Base-by-base conservation (phyloP, 2,797 vertebrate genomes). In the Melanotaenia pygmaea region DNA sequence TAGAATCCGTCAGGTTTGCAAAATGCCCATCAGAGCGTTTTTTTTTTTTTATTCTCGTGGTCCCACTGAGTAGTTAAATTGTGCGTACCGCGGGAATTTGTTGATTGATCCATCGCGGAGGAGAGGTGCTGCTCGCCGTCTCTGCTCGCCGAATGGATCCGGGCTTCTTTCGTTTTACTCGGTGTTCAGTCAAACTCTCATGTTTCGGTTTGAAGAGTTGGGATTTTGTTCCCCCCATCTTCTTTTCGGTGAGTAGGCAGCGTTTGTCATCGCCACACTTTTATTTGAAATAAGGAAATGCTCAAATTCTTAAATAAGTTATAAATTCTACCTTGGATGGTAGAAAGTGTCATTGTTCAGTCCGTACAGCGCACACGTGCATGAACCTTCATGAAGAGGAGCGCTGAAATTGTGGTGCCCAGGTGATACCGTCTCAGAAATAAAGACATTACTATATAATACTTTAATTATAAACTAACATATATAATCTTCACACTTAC, bases 211-310 rank as follows among this genome's bases (percentile, higher is more conserved):
- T 65, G 64, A 73, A 54, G 70, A 83, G 68, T 83, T 79, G 72
- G 81, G 84, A 67, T 81, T 75, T 30, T 37, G 47, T 72, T 60
- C 61, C 34, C 72, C 37, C 74, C 3, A 11, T 43, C 69, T 43
- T 18, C 3, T 64, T 28, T 77, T 82, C 40, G 76, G 87, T 90
- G 67, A 86, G 88, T 82, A 62, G 20, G 45, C 45, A n/a, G 20
- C 14, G 4, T 71, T 26, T 43, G 0, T 34, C 24, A 37, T 58
- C 11, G 1, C 4, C 13, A 5, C 32, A 8, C 22, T 0, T 40
- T 22, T n/a, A 7, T 69, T 51, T 32, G 0, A 0, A 38, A 0
- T 16, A 20, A 64, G 14, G 38, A 9, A 14, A 74, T 60, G 35
- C 11, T 24, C 40, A 60, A 6, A 63, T 58, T 58, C 5, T 37